phyloP scores from a whole-genome alignment of 64 coral and sea anemone genomes.

The Montipora efflorescens region DNA sequence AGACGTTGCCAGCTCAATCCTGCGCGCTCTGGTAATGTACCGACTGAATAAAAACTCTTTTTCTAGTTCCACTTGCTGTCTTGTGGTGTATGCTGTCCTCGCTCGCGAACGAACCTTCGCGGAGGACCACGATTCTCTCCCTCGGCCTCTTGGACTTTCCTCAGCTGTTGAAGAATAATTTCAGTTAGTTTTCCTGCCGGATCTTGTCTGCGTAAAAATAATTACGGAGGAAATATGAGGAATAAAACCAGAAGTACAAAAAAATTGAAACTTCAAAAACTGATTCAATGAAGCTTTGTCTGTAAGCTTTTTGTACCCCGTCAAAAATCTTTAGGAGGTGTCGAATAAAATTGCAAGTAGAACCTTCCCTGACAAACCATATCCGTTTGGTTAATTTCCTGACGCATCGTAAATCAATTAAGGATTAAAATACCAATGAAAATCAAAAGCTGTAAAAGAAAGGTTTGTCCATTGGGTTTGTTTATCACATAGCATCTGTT shows the following conservation, averaged over 20 bases:
- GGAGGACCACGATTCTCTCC: conserved; percentile 76
- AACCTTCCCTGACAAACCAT: conserved; percentile 33
- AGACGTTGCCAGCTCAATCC: conserved; percentile 81
- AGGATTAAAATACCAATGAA: conserved; percentile 54
- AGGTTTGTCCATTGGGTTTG: not conserved
- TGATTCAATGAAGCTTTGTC: not conserved
- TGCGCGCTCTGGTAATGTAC: conserved; percentile 81
- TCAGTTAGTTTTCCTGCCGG: too few species aligned
- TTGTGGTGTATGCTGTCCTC: conserved; percentile 83
- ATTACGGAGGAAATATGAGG: too few species aligned
- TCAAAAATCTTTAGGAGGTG: not conserved
- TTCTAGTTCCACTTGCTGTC: conserved; percentile 89
- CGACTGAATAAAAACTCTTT: conserved; percentile 89
- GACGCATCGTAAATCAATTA: conserved; percentile 49
- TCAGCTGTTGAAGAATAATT: not conserved
- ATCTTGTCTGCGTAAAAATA: too few species aligned
- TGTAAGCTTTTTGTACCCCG: not conserved
- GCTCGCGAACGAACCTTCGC: conserved; percentile 84
- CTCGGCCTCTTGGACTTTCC: conserved; percentile 38
- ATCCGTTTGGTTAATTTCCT: conserved; percentile 31
- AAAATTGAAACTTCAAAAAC: not conserved
- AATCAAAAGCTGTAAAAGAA: conserved; percentile 1
- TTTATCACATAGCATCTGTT: conserved; percentile 13
- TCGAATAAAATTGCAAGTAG: not conserved
- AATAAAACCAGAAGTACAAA: too few species aligned